Evolutionary conservation across 1,140 invertebrate species (phyloP), one percentile per base, ranked within the genome.

Genomic region (Chymomyza costata): DNA sequence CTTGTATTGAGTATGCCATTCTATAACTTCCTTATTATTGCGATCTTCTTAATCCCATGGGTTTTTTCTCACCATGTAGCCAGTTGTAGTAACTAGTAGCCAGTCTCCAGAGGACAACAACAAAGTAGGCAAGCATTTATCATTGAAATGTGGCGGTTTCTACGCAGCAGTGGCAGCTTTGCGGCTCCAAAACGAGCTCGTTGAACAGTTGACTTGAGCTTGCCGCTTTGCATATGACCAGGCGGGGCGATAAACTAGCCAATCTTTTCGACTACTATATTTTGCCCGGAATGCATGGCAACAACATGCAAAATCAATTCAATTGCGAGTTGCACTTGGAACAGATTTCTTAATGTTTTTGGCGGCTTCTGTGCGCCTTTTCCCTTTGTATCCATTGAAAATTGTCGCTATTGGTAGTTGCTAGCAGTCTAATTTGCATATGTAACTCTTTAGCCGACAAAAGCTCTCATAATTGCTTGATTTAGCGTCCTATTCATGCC

Each of bases 401-500:
- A 37, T n/a, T n/a, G n/a, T n/a, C n/a, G n/a, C n/a, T n/a, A n/a
- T n/a, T n/a, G n/a, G n/a, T n/a, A n/a, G n/a, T n/a, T n/a, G n/a
- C n/a, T n/a, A n/a, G 38, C 38, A 50, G 58, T 45, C 50, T 64
- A 58, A 80, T 80, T 78, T 80, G 71, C 71, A 78, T 78, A 80
- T 64, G 73, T 78, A 80, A 63, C 52, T 58, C 50, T 53, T 15
- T 35, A 28, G 54, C 32, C 69, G 61, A 80, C 74, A 80, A 80
- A 80, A 76, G 69, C 69, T 37, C 69, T 80, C 74, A 80, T 80
- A 80, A 80, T 80, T 80, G 74, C 74, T 76, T 80, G 74, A 81
- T 80, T 80, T 80, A 80, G 76, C 69, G 55, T 49, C 49, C 74
- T 76, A 80, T 80, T 80, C 74, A 80, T 53, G 53, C 37, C 47